A percentile compares a stretch with the other conserved stretches of the same genome.
Evolutionary conservation across 2,113 vertebrate species (phyloP).

Genomic region (Bos javanicus): DNA sequence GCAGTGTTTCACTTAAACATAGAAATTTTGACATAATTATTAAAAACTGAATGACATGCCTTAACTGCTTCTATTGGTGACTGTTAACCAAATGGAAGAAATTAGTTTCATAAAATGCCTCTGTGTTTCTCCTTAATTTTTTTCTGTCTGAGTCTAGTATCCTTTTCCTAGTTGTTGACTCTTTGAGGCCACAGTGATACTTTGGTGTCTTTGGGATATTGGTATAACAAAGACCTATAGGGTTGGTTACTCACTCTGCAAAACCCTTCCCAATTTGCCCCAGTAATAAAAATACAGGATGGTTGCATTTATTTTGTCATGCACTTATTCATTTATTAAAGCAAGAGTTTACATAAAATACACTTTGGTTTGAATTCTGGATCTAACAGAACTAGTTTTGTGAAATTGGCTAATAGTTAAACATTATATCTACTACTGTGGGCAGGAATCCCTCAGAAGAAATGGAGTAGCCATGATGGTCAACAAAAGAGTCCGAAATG

Average conservation of each 20-base stretch:
- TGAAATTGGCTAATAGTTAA: background rate
- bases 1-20: conserved; percentile 28
- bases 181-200: background rate
- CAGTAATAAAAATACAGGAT: background rate
- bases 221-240: background rate
- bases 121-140: background rate
- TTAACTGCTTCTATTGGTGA: background rate
- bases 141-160: background rate
- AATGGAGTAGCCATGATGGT: too few relatives aligned
- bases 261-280: background rate
- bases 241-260: background rate
- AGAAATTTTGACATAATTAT: conserved; percentile 29
- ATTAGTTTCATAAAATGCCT: background rate
- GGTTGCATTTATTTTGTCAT: background rate
- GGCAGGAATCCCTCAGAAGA: too few relatives aligned
- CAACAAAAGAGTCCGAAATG: too few relatives aligned
- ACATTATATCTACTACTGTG: too few relatives aligned
- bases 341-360: background rate
- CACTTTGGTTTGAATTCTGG: background rate
- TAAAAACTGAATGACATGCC: background rate
- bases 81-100: background rate
- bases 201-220: background rate
- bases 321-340: background rate
- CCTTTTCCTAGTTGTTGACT: background rate
- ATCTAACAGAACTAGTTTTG: background rate